Conservation (phyloP, 2,113 vertebrate genomes). For the Chrysemys picta region DNA sequence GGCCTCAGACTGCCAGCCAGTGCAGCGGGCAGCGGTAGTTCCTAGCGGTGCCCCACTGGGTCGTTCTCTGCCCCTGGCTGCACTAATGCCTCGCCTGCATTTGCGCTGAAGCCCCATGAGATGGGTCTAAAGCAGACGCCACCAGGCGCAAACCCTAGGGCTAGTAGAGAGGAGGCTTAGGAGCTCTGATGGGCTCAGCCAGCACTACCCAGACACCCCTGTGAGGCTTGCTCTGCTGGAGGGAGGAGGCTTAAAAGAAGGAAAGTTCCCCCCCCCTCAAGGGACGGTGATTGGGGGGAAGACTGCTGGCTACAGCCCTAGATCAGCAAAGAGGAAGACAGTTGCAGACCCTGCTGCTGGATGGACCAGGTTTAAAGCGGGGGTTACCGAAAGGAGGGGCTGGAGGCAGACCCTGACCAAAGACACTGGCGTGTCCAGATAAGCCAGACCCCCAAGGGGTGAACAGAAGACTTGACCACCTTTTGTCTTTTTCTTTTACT, state of each 20-base stretch:
- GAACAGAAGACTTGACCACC: neutral
- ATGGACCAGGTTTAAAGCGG: neutral
- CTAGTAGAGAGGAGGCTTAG: no score
- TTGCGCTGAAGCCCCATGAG: neutral
- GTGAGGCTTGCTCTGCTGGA: neutral
- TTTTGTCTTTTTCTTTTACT: neutral
- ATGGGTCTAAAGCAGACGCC: neutral
- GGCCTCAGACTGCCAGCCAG: neutral
- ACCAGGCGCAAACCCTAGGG: no score
- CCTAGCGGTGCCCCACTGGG: no score
- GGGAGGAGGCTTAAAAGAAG: neutral
- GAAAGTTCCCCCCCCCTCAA: rapidly evolving
- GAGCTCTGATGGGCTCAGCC: neutral
- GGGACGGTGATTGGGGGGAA: neutral
- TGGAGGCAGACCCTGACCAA: neutral
- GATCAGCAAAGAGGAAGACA: neutral
- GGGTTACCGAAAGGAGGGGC: neutral
- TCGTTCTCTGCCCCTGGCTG: neutral
- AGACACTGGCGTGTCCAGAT: neutral
- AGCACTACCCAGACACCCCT: no score
- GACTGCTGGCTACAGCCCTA: neutral
- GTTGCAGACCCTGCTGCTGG: neutral
- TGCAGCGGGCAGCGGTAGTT: no score
- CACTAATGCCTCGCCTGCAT: no score
- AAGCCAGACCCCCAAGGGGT: neutral